These are phyloP conservation scores for Dromiciops gliroides DNA, from an alignment of 2,113 vertebrate genomes.

Conservation along the genomic window DNA sequence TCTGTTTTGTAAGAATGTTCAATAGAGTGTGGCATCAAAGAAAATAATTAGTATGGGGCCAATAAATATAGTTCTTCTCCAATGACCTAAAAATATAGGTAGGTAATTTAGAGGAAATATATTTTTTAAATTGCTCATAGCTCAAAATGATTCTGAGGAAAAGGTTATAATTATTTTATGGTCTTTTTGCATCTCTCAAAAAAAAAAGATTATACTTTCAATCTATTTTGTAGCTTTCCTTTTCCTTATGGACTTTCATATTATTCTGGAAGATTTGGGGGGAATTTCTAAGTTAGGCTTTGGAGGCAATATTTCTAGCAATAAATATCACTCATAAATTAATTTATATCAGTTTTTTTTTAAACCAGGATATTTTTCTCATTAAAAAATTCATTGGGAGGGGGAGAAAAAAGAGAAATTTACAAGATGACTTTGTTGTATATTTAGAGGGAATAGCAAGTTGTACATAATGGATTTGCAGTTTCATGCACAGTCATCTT, in stretches of 20 bases:
- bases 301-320: neutral
- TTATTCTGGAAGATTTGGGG: conserved; percentile 42
- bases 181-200: neutral
- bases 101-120: neutral
- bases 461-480: neutral
- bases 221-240: neutral
- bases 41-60: neutral
- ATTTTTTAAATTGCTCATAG: neutral
- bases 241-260: conserved; percentile 40
- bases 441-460: neutral
- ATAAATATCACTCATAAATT: conserved; percentile 17
- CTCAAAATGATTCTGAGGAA: conserved; percentile 35
- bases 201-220: neutral
- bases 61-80: conserved; percentile 13
- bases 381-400: neutral
- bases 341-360: conserved; percentile 42
- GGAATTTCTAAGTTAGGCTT: conserved; percentile 1
- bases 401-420: no score
- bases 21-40: neutral
- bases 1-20: neutral
- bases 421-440: neutral
- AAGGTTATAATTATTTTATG: conserved; percentile 26
- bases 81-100: neutral
- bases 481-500: neutral
- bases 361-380: neutral